Conservation (phyloP, 2,888 invertebrate genomes). For the Patella depressa region DNA sequence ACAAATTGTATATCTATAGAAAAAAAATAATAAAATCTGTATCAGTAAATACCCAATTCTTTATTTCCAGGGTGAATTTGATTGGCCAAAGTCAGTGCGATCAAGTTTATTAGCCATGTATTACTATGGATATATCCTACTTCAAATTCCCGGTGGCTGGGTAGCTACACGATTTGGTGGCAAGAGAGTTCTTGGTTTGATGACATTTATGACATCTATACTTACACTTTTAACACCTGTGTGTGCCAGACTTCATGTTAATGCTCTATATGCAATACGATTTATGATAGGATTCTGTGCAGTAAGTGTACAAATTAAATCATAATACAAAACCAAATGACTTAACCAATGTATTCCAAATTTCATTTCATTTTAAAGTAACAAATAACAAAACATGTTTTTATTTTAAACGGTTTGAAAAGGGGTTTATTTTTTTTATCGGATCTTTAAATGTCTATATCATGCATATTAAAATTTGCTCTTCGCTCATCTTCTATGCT, state of each 20-base stretch:
- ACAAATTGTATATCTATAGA: too few relatives aligned
- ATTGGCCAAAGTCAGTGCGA: not conserved
- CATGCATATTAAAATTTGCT: too few relatives aligned
- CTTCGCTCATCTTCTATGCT: too few relatives aligned
- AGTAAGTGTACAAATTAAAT: not conserved
- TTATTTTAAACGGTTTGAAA: too few relatives aligned
- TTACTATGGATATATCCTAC: constrained; percentile 17
- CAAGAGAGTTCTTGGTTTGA: constrained; percentile 5
- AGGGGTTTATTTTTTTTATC: too few relatives aligned
- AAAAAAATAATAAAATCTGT: too few relatives aligned
- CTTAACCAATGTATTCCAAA: too few relatives aligned
- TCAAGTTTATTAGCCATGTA: constrained; percentile 14
- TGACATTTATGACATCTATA: not conserved
- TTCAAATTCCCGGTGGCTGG: constrained; percentile 16
- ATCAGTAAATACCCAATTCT: not conserved
- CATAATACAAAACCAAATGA: too few relatives aligned
- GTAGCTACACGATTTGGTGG: constrained; percentile 16
- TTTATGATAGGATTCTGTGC: not conserved
- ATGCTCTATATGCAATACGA: not conserved
- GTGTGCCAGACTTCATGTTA: constrained; percentile 1
- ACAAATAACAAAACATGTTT: too few relatives aligned
- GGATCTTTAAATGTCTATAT: too few relatives aligned
- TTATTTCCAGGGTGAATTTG: constrained; percentile 8
- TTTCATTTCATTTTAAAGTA: too few relatives aligned
- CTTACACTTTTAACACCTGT: constrained; percentile 19